A percentile compares a stretch with the other conserved stretches of the same genome.
phyloP scores from a whole-genome alignment of 2,113 vertebrate species.

The Chamaetylas fuelleborni region DNA sequence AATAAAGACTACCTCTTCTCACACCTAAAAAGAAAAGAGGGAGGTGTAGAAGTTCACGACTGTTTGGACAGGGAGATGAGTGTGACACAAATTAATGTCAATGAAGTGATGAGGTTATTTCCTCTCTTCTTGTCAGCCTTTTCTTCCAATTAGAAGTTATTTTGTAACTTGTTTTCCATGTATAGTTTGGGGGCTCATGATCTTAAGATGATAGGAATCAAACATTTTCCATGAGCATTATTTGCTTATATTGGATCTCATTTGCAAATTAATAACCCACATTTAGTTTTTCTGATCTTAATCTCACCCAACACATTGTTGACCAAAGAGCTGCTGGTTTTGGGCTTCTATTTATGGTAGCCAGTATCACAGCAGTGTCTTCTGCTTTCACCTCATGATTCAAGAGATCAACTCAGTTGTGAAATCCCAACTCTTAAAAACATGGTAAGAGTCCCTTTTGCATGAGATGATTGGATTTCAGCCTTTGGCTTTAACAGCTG shows the following conservation, averaged over 20 bases:
- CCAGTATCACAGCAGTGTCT: background rate
- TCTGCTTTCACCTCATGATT: background rate
- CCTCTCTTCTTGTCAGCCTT: background rate
- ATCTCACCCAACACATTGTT: background rate
- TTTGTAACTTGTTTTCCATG: background rate
- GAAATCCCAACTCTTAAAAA: background rate
- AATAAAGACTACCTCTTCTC: background rate
- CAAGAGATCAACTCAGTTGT: background rate
- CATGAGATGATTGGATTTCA: background rate
- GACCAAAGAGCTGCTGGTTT: background rate
- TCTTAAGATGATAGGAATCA: background rate
- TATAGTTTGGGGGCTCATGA: background rate
- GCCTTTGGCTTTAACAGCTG: background rate
- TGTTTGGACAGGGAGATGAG: background rate
- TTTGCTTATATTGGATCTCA: background rate
- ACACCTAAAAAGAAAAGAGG: background rate
- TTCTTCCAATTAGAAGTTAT: background rate
- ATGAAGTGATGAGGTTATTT: background rate
- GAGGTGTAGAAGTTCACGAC: background rate
- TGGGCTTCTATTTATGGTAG: background rate
- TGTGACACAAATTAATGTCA: background rate
- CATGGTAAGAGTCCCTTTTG: background rate
- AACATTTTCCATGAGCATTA: background rate
- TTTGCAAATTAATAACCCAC: background rate
- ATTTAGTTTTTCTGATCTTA: background rate